A percentile compares a stretch with the other conserved stretches of the same genome.
phyloP scores from a whole-genome alignment of 2,888 invertebrate genomes.

The Hirtodrosophila cameraria region DNA sequence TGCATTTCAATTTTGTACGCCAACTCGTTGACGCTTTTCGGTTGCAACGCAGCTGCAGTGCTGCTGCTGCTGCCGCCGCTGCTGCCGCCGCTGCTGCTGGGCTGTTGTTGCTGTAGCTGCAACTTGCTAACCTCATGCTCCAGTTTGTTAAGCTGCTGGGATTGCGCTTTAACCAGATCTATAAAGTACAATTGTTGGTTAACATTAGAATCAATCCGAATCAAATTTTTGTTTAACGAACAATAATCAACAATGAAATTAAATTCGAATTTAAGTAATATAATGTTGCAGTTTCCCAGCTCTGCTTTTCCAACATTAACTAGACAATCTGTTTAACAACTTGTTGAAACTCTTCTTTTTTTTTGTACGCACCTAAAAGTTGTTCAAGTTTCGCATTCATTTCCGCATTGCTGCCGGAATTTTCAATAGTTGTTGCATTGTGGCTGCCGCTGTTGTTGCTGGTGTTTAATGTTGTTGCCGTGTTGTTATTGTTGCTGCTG shows the following conservation, averaged over 20 bases:
- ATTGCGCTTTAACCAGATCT: slow-evolving; percentile 85
- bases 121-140: slow-evolving; percentile 83
- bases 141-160: slow-evolving; percentile 84
- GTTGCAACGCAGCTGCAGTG: slow-evolving; percentile 48
- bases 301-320: too few species aligned
- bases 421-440: slow-evolving; percentile 34
- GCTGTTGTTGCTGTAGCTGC: slow-evolving; percentile 62
- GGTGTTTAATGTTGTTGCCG: slow-evolving; percentile 46
- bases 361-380: slow-evolving; percentile 76
- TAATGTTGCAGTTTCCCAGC: too few species aligned
- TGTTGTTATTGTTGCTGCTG: slow-evolving; percentile 49
- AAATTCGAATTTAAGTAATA: too few species aligned
- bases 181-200: neutral
- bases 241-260: too few species aligned
- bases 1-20: slow-evolving; percentile 83
- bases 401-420: slow-evolving; percentile 42
- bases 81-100: too few species aligned
- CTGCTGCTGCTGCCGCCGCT: slow-evolving; percentile 50
- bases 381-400: slow-evolving; percentile 80
- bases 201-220: too few species aligned
- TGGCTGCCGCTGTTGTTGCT: slow-evolving; percentile 43
- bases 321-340: neutral
- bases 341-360: too few species aligned
- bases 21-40: slow-evolving; percentile 78
- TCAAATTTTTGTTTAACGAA: too few species aligned